Percentiles rank a stretch among this genome's conserved stretches.
Evolutionary conservation across 2,113 vertebrate species (phyloP).

Genomic region (rat (Rattus norvegicus)): DNA sequence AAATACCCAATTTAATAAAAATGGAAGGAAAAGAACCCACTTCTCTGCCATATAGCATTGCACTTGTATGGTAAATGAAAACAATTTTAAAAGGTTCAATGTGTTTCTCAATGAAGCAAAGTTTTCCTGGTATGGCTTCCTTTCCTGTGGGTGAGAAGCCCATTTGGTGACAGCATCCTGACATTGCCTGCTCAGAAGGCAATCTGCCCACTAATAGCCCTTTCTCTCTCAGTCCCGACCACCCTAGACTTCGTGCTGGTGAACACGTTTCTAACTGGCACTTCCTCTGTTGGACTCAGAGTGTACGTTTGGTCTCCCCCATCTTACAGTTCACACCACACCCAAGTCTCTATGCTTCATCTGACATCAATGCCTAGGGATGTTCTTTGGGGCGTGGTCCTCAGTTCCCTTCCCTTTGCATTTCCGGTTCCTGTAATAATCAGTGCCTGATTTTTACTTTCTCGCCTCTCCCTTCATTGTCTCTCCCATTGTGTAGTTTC

Average conservation of each 20-base stretch:
- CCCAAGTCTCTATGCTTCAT: background rate
- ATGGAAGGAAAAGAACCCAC: too few relatives aligned
- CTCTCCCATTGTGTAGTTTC: background rate
- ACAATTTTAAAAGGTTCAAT: background rate
- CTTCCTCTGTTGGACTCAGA: background rate
- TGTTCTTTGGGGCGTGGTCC: too few relatives aligned
- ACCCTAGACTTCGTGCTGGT: background rate
- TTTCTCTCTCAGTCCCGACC: background rate
- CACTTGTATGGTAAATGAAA: background rate
- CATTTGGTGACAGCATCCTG: background rate
- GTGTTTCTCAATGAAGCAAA: background rate
- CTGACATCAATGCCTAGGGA: background rate
- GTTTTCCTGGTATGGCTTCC: background rate
- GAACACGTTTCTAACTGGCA: background rate
- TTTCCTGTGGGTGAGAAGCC: background rate
- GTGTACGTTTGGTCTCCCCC: background rate
- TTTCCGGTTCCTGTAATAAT: background rate
- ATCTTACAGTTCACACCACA: background rate
- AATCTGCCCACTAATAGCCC: background rate
- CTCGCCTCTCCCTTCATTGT: background rate
- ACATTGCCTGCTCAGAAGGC: background rate
- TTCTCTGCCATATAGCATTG: background rate
- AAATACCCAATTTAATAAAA: too few relatives aligned
- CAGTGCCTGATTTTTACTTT: background rate
- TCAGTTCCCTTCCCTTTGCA: background rate